Evolutionary conservation across 92 coral and sea anemone genomes (phyloP).

Genomic region (Montipora capitata): DNA sequence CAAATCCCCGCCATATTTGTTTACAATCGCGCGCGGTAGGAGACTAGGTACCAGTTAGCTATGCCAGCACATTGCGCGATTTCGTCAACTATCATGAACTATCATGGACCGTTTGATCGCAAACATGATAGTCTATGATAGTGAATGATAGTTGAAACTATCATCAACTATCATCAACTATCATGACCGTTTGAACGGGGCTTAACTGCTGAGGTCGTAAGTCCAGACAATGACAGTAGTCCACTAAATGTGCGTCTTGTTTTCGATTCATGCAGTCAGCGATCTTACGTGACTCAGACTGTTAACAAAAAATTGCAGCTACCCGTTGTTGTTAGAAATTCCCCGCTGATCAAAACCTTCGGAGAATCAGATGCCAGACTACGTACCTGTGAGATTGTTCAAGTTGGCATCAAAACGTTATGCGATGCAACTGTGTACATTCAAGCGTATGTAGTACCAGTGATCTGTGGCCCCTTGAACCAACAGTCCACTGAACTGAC

Average conservation of each 20-base stretch:
- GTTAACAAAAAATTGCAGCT: constrained; percentile 1
- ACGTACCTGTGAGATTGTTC: constrained; percentile 35
- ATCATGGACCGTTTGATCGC: too few species aligned
- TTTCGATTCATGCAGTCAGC: constrained; percentile 3
- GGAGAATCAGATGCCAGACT: constrained; percentile 17
- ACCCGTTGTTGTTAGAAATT: too few species aligned
- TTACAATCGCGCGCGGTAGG: too few species aligned
- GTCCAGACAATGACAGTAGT: background rate
- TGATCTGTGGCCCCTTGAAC: constrained; percentile 58
- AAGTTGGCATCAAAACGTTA: constrained; percentile 22
- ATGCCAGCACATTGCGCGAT: too few species aligned
- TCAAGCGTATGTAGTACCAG: constrained; percentile 60
- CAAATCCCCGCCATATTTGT: too few species aligned
- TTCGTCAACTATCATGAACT: too few species aligned
- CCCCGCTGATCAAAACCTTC: background rate
- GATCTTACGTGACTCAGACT: background rate
- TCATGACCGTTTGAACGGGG: too few species aligned
- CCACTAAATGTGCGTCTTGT: background rate
- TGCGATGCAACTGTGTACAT: constrained; percentile 29
- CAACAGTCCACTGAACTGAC: constrained; percentile 31
- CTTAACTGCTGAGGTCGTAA: background rate
- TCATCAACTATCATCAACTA: too few species aligned
- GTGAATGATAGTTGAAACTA: too few species aligned
- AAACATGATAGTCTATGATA: too few species aligned
- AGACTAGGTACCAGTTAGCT: too few species aligned